Base-by-base conservation (phyloP, 2,888 invertebrate genomes). In the Leptopilina drosophilae region DNA sequence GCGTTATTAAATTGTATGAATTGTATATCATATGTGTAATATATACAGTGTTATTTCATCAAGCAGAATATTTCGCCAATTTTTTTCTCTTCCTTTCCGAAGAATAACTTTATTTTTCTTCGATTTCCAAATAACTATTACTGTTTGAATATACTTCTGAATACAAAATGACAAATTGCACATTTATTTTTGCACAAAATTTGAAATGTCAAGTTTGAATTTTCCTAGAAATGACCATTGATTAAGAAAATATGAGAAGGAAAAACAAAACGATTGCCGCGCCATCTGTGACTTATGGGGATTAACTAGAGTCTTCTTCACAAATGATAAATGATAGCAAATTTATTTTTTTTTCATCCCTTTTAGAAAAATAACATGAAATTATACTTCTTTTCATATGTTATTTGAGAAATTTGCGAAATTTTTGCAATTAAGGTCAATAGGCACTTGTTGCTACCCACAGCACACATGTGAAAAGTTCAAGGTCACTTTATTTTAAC, bases 11-110 rank as follows among this genome's bases (percentile, higher is more conserved):
- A 53, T 69, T 69, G 69, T 69, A 69, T 15, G 26, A 69, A 53
- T 69, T 69, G 69, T 69, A 69, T 62, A 77, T 67, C 56, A 53
- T 15, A 76, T 76, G 69, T 49, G 65, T 69, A 62, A 46, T 65
- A 80, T 76, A 76, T 14, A 49, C 64, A 62, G 75, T 15, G 46
- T 76, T 79, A 59, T 42, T 69, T 53, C 67, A 53, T 49, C 49
- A 69, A 53, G 69, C 49, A 26, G 26, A 69, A 53, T 26, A 69
- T n/a, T 49, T 42, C 15, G 12, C n/a, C 20, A 14, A 14, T 15
- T 20, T 53, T 26, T 40, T 67, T 67, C n/a, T 33, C 0, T 33
- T 20, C 62, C 62, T 49, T 49, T 42, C 8, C n/a, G 5, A 12
- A 11, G 14, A 56, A 56, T 11, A 42, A 42, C 42, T 42, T 42